phyloP scores from a whole-genome alignment of 2,888 invertebrate genomes.

The Chironomus riparius region DNA sequence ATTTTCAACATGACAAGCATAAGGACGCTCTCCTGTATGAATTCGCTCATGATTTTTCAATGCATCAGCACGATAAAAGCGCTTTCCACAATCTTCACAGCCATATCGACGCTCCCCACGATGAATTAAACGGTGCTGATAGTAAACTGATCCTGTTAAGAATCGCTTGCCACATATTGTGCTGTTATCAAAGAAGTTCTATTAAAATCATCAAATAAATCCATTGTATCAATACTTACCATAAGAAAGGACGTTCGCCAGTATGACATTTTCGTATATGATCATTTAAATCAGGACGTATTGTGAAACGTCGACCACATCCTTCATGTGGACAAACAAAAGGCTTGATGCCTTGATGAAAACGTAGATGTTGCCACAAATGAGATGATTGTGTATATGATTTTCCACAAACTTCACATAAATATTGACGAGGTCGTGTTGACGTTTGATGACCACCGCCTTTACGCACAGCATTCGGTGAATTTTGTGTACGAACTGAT shows the following conservation, averaged over 20 bases:
- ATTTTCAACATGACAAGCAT: constrained; percentile 42
- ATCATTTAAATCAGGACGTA: constrained; percentile 54
- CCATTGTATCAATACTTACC: background rate
- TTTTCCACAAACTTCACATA: constrained; percentile 54
- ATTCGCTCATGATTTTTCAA: constrained; percentile 46
- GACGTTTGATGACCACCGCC: constrained; percentile 28
- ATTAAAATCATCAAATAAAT: background rate
- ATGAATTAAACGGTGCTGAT: constrained; percentile 54
- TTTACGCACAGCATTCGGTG: background rate
- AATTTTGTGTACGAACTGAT: background rate
- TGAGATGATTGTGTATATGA: constrained; percentile 55
- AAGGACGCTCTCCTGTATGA: constrained; percentile 45
- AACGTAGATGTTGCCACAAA: constrained; percentile 56
- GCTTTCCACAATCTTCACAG: constrained; percentile 53
- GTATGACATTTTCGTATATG: constrained; percentile 56
- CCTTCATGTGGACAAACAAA: constrained; percentile 52
- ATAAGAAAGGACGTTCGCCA: constrained; percentile 6
- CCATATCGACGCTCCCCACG: constrained; percentile 54
- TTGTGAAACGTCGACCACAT: constrained; percentile 53
- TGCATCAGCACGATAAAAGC: constrained; percentile 55
- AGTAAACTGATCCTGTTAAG: constrained; percentile 54
- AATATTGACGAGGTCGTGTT: constrained; percentile 42
- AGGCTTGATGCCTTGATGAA: constrained; percentile 56
- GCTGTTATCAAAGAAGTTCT: constrained; percentile 34
- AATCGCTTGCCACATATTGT: constrained; percentile 53